Evolutionary conservation across 2,797 vertebrate genomes (phyloP).

Genomic region (Takifugu ocellatus): DNA sequence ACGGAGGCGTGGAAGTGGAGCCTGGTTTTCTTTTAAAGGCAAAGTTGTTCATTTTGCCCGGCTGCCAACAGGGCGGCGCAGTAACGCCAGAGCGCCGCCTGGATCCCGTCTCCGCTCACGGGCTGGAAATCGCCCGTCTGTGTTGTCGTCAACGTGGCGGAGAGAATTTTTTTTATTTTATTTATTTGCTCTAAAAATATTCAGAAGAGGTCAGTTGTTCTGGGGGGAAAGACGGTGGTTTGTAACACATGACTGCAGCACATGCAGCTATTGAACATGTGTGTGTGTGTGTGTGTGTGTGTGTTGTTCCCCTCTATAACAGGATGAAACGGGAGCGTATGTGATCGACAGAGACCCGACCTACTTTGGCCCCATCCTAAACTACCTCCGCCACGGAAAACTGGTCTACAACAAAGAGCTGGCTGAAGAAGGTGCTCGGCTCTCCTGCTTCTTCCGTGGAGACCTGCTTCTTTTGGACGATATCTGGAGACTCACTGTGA

Average conservation of each 20-base stretch:
- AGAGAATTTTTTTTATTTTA: not conserved
- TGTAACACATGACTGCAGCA: too few species aligned
- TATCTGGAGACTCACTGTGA: not conserved
- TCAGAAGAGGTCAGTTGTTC: not conserved
- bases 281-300: too few species aligned
- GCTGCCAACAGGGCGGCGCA: not conserved
- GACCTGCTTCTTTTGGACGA: not conserved
- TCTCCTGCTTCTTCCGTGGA: not conserved
- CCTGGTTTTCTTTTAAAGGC: not conserved
- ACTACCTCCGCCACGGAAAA: slow-evolving; percentile 95
- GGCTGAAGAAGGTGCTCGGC: slow-evolving; percentile 88
- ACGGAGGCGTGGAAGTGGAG: slow-evolving; percentile 10
- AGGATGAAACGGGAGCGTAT: slow-evolving; percentile 94
- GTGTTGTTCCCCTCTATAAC: slow-evolving; percentile 23
- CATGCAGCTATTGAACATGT: not conserved
- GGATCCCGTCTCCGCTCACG: not conserved
- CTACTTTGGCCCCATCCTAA: slow-evolving; percentile 96
- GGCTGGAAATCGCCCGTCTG: slow-evolving; percentile 22
- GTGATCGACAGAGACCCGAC: slow-evolving; percentile 97
- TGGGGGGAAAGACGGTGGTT: not conserved
- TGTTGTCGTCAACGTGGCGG: slow-evolving; percentile 18
- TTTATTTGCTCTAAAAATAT: slow-evolving; percentile 26
- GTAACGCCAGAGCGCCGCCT: not conserved
- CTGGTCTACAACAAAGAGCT: slow-evolving; percentile 97
- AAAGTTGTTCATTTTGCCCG: not conserved